A percentile compares a stretch with the other conserved stretches of the same genome.
These are phyloP conservation scores for Gymnorhina tibicen DNA, from an alignment of 2,113 vertebrate genomes.

Conservation along the genomic window DNA sequence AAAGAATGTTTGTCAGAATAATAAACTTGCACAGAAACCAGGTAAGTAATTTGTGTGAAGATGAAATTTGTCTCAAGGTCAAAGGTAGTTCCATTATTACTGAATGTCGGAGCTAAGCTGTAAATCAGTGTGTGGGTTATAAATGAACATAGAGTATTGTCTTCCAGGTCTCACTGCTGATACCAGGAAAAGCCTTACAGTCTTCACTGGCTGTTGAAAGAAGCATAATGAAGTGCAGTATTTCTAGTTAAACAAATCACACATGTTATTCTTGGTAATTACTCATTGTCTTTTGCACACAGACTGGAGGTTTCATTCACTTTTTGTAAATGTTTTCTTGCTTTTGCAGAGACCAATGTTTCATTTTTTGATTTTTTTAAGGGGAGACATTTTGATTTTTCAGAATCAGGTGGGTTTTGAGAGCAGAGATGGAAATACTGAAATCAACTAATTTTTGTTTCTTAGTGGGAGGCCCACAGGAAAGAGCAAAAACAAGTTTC, in stretches of 20 bases:
- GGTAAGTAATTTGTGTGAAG: background rate
- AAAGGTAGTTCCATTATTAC: background rate
- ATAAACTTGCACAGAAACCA: background rate
- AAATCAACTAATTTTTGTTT: conserved; percentile 1
- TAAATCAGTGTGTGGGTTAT: background rate
- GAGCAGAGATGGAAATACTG: background rate
- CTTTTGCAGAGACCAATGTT: background rate
- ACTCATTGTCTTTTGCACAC: background rate
- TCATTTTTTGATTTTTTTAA: background rate
- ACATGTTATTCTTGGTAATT: background rate
- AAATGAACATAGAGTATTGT: background rate
- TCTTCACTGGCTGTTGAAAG: background rate
- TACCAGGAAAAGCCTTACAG: background rate
- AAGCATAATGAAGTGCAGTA: background rate
- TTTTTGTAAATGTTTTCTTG: background rate
- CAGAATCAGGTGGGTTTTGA: background rate
- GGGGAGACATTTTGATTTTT: background rate
- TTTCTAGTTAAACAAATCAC: background rate
- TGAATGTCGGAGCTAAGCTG: background rate
- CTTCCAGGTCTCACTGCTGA: background rate
- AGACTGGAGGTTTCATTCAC: background rate
- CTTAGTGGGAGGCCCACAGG: background rate
- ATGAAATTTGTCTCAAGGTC: background rate
- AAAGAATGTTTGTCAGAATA: background rate
- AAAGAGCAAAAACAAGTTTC: background rate